These are phyloP conservation scores for Syngnathus scovelli DNA, from an alignment of 2,113 vertebrate species.

Conservation along the genomic window DNA sequence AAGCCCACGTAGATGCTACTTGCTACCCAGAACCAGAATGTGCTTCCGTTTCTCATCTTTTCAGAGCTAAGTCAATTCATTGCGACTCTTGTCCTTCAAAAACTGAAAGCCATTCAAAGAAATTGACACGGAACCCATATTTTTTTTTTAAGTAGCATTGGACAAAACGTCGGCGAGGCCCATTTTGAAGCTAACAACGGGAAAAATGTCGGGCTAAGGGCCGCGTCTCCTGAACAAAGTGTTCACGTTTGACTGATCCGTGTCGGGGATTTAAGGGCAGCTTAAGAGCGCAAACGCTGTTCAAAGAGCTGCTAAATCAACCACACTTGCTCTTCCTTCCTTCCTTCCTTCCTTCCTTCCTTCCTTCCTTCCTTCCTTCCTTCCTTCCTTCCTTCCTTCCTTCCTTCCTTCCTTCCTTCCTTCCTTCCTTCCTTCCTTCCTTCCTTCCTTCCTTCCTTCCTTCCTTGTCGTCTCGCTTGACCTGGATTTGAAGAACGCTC, in stretches of 20 bases:
- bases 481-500: constrained; percentile 25
- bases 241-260: constrained; percentile 4
- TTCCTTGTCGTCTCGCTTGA: constrained; percentile 24
- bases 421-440: background rate
- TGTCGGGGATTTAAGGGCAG: constrained; percentile 2
- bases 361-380: background rate
- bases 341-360: background rate
- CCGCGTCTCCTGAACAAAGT: constrained; percentile 1
- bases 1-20: too few species aligned
- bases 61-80: too few species aligned
- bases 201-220: background rate
- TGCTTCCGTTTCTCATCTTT: too few species aligned
- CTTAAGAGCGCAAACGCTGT: background rate
- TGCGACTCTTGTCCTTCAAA: too few species aligned
- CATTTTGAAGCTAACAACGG: background rate
- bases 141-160: background rate
- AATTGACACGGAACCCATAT: too few species aligned
- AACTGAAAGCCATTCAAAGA: too few species aligned
- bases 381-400: constrained; percentile 3
- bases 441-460: background rate
- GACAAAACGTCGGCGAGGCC: background rate
- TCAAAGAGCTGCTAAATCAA: constrained; percentile 17
- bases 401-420: constrained; percentile 2
- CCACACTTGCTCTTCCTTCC: constrained; percentile 5
- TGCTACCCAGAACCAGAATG: too few species aligned